A percentile compares a stretch with the other conserved stretches of the same genome.
Conservation (phyloP, 2,888 invertebrate genomes). For the Mongoloraphidia duomilia region DNA sequence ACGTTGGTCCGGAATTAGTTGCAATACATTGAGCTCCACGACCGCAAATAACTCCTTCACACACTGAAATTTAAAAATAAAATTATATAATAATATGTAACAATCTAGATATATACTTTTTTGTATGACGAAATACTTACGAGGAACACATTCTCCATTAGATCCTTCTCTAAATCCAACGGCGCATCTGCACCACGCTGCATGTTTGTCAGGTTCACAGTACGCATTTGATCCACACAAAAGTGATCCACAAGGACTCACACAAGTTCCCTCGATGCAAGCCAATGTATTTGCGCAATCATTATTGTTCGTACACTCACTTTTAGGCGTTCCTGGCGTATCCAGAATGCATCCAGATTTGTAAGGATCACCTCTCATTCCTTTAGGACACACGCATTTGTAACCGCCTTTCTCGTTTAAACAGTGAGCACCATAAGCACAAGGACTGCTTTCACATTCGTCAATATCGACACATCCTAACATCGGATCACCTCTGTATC, state of each 20-base stretch:
- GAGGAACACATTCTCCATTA: conserved; percentile 70
- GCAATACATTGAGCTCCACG: conserved; percentile 74
- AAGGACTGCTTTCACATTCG: conserved; percentile 72
- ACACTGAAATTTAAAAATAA: conserved; percentile 34
- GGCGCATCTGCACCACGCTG: conserved; percentile 76
- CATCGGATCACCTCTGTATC: conserved; percentile 75
- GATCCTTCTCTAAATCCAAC: conserved; percentile 67
- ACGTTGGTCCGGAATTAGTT: conserved; percentile 70
- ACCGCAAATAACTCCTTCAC: conserved; percentile 64
- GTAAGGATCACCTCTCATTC: conserved; percentile 74
- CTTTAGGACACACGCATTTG: conserved; percentile 71
- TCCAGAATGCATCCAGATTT: conserved; percentile 59
- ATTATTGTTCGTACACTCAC: conserved; percentile 53
- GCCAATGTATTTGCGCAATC: conserved; percentile 71
- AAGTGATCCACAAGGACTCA: conserved; percentile 65
- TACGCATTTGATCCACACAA: conserved; percentile 73
- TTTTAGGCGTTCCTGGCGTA: conserved; percentile 38
- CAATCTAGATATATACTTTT: conserved; percentile 1
- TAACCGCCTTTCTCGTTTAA: conserved; percentile 76
- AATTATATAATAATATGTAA: conserved; percentile 2
- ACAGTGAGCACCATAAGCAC: conserved; percentile 79
- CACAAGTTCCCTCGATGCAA: conserved; percentile 63
- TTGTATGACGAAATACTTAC: conserved; percentile 33
- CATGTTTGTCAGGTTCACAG: conserved; percentile 78
- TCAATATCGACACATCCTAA: conserved; percentile 74